phyloP scores from a whole-genome alignment of 2,797 vertebrate species.

The Cyclura pinguis region DNA sequence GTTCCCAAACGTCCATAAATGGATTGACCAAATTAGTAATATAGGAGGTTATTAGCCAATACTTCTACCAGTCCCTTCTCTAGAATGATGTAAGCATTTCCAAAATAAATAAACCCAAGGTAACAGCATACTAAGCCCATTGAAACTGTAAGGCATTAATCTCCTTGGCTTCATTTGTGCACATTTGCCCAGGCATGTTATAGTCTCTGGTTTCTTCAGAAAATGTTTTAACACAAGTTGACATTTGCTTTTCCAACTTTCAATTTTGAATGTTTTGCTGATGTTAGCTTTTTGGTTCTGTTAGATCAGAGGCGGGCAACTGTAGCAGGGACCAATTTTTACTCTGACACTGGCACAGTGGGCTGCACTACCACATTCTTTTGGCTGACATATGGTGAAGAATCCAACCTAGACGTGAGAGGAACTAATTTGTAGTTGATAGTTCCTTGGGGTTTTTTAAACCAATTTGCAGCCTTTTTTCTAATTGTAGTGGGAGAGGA shows the following conservation, averaged over 20 bases:
- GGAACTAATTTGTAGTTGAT: no score
- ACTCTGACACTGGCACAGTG: neutral
- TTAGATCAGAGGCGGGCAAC: neutral
- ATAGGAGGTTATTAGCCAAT: neutral
- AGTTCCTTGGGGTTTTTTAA: no score
- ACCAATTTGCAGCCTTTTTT: no score
- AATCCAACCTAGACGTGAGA: no score
- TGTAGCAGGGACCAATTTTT: neutral
- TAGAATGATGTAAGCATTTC: slow-evolving; percentile 17
- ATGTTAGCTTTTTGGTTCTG: slow-evolving; percentile 1
- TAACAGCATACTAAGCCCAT: neutral
- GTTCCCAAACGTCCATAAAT: slow-evolving; percentile 24
- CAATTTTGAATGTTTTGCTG: neutral
- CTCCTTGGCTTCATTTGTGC: neutral
- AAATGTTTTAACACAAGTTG: neutral
- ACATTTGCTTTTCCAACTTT: neutral
- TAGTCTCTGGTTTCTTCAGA: neutral
- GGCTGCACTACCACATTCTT: no score
- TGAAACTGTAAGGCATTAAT: slow-evolving; percentile 8
- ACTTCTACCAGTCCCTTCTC: neutral
- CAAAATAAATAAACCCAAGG: neutral
- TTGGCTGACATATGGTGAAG: no score
- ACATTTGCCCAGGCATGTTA: neutral
- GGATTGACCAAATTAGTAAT: slow-evolving; percentile 22
- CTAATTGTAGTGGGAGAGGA: no score